Conservation (phyloP, 2,797 vertebrate genomes). For the Rousettus madagascariensis region DNA sequence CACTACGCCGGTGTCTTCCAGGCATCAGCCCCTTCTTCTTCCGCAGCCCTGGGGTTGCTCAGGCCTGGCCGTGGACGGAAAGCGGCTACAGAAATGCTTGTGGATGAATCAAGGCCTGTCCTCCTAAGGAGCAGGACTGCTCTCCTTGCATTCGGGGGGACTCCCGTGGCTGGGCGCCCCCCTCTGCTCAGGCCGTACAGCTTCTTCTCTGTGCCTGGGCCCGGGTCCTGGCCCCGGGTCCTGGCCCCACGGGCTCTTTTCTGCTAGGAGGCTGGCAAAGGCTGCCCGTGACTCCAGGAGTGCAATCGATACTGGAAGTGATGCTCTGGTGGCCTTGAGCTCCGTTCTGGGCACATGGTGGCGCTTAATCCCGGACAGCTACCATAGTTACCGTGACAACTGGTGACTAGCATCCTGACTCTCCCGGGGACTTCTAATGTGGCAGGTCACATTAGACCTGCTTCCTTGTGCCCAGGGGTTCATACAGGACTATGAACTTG, state of each 20-base stretch:
- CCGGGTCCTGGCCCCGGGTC: too few relatives aligned
- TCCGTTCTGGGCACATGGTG: neutral
- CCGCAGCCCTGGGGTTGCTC: fast-evolving
- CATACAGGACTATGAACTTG: neutral
- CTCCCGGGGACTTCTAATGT: neutral
- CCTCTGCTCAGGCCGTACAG: neutral
- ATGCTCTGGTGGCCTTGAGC: neutral
- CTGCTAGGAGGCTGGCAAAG: neutral
- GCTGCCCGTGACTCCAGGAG: neutral
- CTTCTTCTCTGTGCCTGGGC: neutral
- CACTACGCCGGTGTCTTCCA: neutral
- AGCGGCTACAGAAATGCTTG: neutral
- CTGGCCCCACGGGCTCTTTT: neutral
- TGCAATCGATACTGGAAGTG: neutral
- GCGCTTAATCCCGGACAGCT: neutral
- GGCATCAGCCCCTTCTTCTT: too few relatives aligned
- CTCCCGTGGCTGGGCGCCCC: fast-evolving
- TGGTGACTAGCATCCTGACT: neutral
- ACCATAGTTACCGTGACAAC: neutral
- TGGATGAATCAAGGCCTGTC: neutral
- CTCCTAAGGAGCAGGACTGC: neutral
- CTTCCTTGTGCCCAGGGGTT: fast-evolving
- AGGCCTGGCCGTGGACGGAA: neutral
- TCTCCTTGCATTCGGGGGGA: neutral
- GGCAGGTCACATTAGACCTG: neutral